A percentile compares a stretch with the other conserved stretches of the same genome.
phyloP scores from a whole-genome alignment of 2,113 vertebrate genomes.

The Meleagris gallopavo region DNA sequence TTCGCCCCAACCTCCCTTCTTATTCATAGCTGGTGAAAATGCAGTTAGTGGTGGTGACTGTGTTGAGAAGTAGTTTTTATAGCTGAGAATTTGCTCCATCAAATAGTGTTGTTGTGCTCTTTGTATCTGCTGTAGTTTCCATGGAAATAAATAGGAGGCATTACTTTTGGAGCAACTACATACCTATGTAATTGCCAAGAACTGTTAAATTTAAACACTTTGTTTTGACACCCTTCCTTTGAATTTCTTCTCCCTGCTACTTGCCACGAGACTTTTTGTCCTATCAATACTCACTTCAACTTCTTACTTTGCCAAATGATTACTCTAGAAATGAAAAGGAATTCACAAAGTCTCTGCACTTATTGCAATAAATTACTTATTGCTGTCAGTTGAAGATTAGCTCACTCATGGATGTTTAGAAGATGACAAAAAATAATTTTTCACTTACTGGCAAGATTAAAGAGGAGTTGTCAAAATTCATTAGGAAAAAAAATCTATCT shows the following conservation, averaged over 20 bases:
- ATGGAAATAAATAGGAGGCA: too few relatives aligned
- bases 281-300: not conserved
- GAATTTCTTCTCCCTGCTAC: not conserved
- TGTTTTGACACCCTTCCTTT: not conserved
- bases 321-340: not conserved
- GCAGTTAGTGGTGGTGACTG: too few relatives aligned
- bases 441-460: not conserved
- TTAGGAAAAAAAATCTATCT: not conserved
- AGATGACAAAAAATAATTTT: not conserved
- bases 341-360: not conserved
- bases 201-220: not conserved
- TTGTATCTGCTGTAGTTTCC: too few relatives aligned
- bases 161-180: too few relatives aligned
- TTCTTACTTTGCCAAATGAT: not conserved
- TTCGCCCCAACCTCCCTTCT: too few relatives aligned
- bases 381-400: slow-evolving; percentile 32
- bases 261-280: not conserved
- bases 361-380: slow-evolving; percentile 26
- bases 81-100: too few relatives aligned
- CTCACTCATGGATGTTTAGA: not conserved
- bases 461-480: not conserved
- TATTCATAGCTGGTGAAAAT: too few relatives aligned
- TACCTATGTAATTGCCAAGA: not conserved
- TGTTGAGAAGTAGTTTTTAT: too few relatives aligned
- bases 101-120: too few relatives aligned